A percentile compares a stretch with the other conserved stretches of the same genome.
These are phyloP conservation scores for Megalurothrips usitatus DNA, from an alignment of 2,888 invertebrate genomes.

Conservation along the genomic window DNA sequence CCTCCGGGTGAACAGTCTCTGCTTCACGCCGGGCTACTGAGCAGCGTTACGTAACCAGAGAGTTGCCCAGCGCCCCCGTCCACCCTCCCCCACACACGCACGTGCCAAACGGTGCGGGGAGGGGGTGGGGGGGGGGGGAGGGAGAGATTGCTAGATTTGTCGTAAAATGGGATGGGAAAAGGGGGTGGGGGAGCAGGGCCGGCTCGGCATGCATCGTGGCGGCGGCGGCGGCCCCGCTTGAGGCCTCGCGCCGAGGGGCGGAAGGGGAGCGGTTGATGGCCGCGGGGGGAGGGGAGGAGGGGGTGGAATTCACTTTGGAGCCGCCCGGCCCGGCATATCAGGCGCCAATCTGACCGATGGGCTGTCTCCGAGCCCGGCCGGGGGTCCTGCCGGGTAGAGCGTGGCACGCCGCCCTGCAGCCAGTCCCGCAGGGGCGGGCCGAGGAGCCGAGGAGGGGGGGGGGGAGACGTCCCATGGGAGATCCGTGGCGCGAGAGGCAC, in stretches of 20 bases:
- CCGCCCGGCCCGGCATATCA: background rate
- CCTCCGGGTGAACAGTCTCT: too few relatives aligned
- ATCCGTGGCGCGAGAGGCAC: too few relatives aligned
- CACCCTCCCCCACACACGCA: background rate
- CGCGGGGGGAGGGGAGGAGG: background rate
- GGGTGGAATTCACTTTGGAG: background rate
- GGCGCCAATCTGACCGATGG: constrained; percentile 25
- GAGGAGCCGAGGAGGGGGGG: background rate
- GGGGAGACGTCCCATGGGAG: background rate
- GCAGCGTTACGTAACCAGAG: too few relatives aligned
- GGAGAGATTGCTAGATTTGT: constrained; percentile 19
- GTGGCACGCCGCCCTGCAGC: background rate
- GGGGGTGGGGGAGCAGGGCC: background rate
- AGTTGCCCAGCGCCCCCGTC: background rate
- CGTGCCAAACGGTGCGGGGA: background rate
- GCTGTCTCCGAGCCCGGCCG: background rate
- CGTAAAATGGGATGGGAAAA: background rate
- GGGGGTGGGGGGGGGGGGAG: background rate
- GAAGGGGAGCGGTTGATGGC: background rate
- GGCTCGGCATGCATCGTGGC: background rate
- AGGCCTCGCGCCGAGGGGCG: background rate
- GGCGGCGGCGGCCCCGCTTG: background rate
- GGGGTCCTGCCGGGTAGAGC: background rate
- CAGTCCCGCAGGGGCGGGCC: background rate
- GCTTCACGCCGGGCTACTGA: too few relatives aligned